phyloP scores from a whole-genome alignment of 2,888 invertebrate species.

The Microchrysa polita region DNA sequence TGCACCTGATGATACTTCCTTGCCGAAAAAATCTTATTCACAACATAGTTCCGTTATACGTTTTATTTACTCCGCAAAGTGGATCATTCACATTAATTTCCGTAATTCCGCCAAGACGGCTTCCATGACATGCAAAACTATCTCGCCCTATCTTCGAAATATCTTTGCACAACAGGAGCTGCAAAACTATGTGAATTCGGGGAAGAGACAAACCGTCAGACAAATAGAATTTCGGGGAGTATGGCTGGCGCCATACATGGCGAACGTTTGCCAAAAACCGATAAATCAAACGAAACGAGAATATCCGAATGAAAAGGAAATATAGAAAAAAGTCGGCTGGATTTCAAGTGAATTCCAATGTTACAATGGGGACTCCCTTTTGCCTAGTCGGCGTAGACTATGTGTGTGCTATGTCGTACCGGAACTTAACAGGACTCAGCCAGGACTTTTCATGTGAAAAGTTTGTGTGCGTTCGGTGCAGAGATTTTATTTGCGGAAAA shows the following conservation, averaged over 20 bases:
- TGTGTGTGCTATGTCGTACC: too few relatives aligned
- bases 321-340: too few relatives aligned
- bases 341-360: neutral
- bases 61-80: too few relatives aligned
- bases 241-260: conserved; percentile 9
- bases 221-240: conserved; percentile 7
- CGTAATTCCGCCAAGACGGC: neutral
- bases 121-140: conserved; percentile 1
- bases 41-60: too few relatives aligned
- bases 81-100: neutral
- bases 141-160: neutral
- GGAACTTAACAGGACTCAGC: neutral
- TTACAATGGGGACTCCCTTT: neutral
- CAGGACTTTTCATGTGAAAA: neutral
- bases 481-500: too few relatives aligned
- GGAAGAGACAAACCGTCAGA: neutral
- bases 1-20: too few relatives aligned
- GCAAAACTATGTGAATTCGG: neutral
- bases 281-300: conserved; percentile 5
- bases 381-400: neutral
- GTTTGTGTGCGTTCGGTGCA: neutral
- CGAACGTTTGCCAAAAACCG: conserved; percentile 13
- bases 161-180: too few relatives aligned
- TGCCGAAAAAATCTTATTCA: too few relatives aligned
- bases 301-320: too few relatives aligned